Evolutionary conservation across 2,888 invertebrate species (phyloP).

Genomic region (Lithophane semibrunnea): DNA sequence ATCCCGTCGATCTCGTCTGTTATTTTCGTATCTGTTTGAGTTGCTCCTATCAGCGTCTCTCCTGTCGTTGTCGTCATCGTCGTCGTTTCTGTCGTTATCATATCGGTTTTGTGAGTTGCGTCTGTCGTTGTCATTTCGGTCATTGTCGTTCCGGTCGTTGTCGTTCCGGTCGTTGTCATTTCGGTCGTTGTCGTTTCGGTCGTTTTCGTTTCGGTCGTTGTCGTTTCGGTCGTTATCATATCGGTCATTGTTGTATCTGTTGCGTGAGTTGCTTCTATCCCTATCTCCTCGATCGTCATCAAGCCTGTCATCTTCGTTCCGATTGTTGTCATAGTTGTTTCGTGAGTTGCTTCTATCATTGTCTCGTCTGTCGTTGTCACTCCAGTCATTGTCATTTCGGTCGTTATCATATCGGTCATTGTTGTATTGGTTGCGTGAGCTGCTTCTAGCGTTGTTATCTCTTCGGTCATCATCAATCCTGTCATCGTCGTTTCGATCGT

Average conservation of each 20-base stretch:
- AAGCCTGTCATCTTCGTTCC: not conserved
- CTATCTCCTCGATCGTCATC: not conserved
- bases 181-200: not conserved
- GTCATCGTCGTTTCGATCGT: not conserved
- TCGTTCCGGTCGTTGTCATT: not conserved
- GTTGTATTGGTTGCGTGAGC: not conserved
- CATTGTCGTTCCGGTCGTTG: not conserved
- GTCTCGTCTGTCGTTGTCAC: not conserved
- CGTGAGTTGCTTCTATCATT: not conserved
- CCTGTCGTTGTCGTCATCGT: constrained; percentile 19
- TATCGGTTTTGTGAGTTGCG: not conserved
- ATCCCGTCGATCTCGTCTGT: constrained; percentile 3
- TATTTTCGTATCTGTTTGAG: constrained; percentile 10
- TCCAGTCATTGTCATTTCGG: constrained; percentile 1
- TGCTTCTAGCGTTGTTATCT: not conserved
- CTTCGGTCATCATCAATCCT: constrained; percentile 4
- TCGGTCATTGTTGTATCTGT: constrained; percentile 14
- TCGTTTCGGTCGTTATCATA: not conserved
- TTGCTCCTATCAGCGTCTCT: not conserved
- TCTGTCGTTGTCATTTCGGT: not conserved
- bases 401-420: constrained; percentile 17
- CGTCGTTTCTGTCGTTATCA: not conserved
- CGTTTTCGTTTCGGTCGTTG: not conserved
- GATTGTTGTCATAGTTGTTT: constrained; percentile 3
- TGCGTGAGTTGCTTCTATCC: constrained; percentile 2